Evolutionary conservation across 2,888 invertebrate species (phyloP), one percentile per base, ranked within the genome.

Genomic region (Apamea sordens): DNA sequence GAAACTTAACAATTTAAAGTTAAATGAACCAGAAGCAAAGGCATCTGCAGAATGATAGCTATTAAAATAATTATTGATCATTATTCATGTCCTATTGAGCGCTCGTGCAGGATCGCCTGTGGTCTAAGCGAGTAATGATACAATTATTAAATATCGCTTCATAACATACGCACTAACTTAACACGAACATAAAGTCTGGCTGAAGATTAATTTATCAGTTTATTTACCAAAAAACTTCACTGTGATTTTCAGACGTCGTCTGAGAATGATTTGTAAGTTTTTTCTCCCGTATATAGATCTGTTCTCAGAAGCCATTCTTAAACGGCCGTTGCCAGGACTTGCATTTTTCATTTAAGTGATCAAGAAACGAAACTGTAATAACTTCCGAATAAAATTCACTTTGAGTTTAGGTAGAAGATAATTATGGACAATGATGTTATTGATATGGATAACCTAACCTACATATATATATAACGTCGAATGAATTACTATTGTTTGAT

Each of bases 111-210:
- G 56, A 81, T 70, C 28, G 64, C 65, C 15, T 36, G 50, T 72
- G 47, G 32, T 76, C 32, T 74, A 11, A 32, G 13, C 73, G 21
- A 50, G 73, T 80, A 64, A 81, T 70, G 74, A 79, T 84, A 71
- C 76, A 81, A 77, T 78, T 47, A 78, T 67, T 77, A 64, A 79
- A 86, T 67, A 81, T 64, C 59, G 50, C 44, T 70, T 68, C 50
- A 70, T 84, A 76, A 72, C 61, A 63, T 63, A 86, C 36, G 75
- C 65, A 67, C 56, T 61, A 71, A 67, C 63, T 28, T 15, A 73
- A 18, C 79, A 85, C 83, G 86, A 82, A 79, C 73, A 64, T 82
- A 32, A 21, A 75, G 41, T 63, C 76, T 76, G 15, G 24, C 24
- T 50, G 15, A 36, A 18, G 59, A 73, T 70, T 63, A 70, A 85